Evolutionary conservation across 2,113 vertebrate species (phyloP).

Genomic region (Colaptes auratus): DNA sequence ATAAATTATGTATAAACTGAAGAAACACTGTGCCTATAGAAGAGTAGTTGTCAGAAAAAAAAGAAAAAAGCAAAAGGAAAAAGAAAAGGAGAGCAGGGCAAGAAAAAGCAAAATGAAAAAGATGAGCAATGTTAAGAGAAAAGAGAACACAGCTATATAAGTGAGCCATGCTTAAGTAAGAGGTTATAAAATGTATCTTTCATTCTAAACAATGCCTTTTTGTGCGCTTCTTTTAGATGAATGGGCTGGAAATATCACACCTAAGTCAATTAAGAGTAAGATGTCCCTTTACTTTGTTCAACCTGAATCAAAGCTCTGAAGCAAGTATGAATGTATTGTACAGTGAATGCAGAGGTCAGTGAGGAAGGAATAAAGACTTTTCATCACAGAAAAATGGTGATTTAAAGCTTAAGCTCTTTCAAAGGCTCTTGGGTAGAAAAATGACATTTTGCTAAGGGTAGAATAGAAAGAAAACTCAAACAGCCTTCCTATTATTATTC

Average conservation of each 20-base stretch:
- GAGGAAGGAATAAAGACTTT: constrained; percentile 41
- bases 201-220: constrained; percentile 40
- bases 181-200: constrained; percentile 37
- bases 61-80: no score
- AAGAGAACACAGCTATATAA: background rate
- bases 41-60: background rate
- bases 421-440: constrained; percentile 14
- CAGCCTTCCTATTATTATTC: background rate
- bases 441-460: background rate
- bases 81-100: background rate
- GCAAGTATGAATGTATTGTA: constrained; percentile 49
- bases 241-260: constrained; percentile 65
- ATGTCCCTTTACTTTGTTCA: constrained; percentile 48
- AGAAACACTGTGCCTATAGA: background rate
- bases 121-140: background rate
- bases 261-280: constrained; percentile 66
- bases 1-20: background rate
- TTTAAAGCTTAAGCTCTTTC: constrained; percentile 56
- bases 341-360: constrained; percentile 42
- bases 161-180: background rate
- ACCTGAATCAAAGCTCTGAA: constrained; percentile 54
- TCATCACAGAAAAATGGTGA: constrained; percentile 49
- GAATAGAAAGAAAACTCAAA: background rate
- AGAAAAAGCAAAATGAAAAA: background rate
- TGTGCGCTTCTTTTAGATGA: constrained; percentile 26